A percentile compares a stretch with the other conserved stretches of the same genome.
Conservation (phyloP, 2,888 invertebrate genomes). For the Acanthosepion pharaonis region DNA sequence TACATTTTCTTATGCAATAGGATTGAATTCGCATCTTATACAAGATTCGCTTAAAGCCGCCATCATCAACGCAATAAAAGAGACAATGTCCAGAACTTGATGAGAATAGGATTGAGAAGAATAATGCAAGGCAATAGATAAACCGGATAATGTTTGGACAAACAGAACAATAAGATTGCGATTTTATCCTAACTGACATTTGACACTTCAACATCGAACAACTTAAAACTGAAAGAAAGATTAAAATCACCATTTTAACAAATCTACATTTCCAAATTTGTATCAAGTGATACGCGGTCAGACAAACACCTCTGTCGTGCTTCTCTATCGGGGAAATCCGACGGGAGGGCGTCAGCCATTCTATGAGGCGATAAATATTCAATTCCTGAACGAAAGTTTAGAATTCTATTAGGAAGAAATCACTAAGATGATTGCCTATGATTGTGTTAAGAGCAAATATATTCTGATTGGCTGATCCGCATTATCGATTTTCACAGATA, state of each 20-base stretch:
- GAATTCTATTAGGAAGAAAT: not conserved
- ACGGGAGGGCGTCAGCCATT: not conserved
- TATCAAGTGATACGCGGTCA: not conserved
- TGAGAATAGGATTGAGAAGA: not conserved
- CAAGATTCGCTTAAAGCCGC: not conserved
- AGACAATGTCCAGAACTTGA: not conserved
- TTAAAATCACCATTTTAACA: not conserved
- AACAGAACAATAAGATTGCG: not conserved
- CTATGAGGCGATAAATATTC: not conserved
- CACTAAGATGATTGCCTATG: not conserved
- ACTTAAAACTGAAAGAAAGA: not conserved
- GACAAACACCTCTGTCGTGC: not conserved
- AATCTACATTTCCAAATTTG: not conserved
- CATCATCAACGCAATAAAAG: not conserved
- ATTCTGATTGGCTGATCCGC: not conserved
- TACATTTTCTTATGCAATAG: not conserved
- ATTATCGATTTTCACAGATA: not conserved
- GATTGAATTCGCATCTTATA: not conserved
- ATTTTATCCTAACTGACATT: not conserved
- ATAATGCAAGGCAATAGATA: not conserved
- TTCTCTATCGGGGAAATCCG: not conserved
- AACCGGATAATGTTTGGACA: not conserved
- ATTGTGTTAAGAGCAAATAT: not conserved
- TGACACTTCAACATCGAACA: not conserved
- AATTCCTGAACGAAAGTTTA: not conserved